Evolutionary conservation across 2,888 invertebrate genomes (phyloP).

Genomic region (Schrankia costaestrigalis): DNA sequence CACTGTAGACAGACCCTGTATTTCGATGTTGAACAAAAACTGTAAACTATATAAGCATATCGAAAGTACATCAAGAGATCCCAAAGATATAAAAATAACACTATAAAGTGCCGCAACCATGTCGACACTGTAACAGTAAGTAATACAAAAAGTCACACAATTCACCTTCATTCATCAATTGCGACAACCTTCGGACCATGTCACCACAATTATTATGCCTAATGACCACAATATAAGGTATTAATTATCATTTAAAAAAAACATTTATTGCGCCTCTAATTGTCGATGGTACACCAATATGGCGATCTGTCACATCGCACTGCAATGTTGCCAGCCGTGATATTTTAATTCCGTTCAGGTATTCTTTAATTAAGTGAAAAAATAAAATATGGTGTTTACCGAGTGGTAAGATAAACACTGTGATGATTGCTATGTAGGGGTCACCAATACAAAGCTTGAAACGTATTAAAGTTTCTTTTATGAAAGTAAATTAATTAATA

Average conservation of each 20-base stretch:
- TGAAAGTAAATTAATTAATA: too few species aligned
- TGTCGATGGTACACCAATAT: conserved; percentile 39
- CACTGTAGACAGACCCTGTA: too few species aligned
- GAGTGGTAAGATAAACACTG: conserved; percentile 5
- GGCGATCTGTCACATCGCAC: conserved; percentile 32
- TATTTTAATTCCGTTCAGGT: conserved; percentile 31
- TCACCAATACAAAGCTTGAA: conserved; percentile 3
- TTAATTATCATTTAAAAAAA: conserved; percentile 45
- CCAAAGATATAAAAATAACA: not conserved
- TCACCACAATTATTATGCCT: conserved; percentile 41
- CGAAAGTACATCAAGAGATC: too few species aligned
- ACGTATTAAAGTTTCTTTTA: too few species aligned
- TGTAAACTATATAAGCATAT: too few species aligned
- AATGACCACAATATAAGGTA: conserved; percentile 47
- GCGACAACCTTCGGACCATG: conserved; percentile 18
- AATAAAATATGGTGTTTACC: conserved; percentile 8
- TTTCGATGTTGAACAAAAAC: too few species aligned
- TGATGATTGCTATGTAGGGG: conserved; percentile 3
- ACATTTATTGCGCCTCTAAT: conserved; percentile 47
- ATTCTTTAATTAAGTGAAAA: conserved; percentile 30
- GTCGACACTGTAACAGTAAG: conserved; percentile 10
- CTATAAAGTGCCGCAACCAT: not conserved
- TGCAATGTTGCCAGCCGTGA: conserved; percentile 29
- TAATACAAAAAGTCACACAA: conserved; percentile 20
- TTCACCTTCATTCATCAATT: conserved; percentile 33